Percentiles rank a stretch among this genome's conserved stretches.
Evolutionary conservation across 2,113 vertebrate genomes (phyloP).

Genomic region (Sterna hirundo): DNA sequence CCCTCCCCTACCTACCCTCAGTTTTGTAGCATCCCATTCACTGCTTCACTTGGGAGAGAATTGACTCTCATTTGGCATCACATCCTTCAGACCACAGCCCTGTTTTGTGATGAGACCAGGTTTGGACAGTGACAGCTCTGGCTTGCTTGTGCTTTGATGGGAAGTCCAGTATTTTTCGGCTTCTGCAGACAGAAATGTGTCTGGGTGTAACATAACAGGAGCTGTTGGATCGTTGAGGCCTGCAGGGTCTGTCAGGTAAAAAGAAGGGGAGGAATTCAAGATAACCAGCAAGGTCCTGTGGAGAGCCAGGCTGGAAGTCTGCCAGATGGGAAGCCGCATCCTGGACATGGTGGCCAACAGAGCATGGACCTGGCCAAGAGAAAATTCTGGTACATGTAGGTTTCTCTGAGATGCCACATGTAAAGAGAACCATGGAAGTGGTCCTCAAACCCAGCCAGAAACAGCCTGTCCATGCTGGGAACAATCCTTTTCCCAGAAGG

Average conservation of each 20-base stretch:
- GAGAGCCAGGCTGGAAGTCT: background rate
- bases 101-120: background rate
- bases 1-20: background rate
- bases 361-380: background rate
- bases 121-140: background rate
- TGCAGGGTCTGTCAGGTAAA: background rate
- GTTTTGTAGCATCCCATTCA: background rate
- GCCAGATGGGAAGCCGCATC: background rate
- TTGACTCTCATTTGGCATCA: background rate
- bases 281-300: background rate
- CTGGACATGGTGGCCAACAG: background rate
- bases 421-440: background rate
- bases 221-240: background rate
- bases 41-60: background rate
- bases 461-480: background rate
- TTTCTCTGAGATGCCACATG: background rate
- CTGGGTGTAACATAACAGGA: background rate
- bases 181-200: background rate
- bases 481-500: background rate
- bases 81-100: background rate
- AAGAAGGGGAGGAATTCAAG: background rate
- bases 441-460: background rate
- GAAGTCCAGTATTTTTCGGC: background rate
- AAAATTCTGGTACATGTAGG: background rate
- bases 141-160: background rate